Conservation (phyloP, 2,888 invertebrate genomes). For the Meta bourneti region DNA sequence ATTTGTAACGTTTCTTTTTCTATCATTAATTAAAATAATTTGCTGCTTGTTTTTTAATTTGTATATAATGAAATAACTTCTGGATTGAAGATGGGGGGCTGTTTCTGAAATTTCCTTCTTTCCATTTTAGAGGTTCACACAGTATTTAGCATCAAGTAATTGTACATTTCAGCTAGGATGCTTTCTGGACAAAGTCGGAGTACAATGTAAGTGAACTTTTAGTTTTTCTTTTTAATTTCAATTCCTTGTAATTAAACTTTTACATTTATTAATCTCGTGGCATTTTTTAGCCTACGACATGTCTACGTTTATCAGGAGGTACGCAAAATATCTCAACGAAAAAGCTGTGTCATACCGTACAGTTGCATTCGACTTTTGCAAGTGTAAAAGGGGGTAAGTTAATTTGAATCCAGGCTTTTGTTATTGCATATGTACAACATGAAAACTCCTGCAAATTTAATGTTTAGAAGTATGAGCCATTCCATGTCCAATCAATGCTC, state of each 20-base stretch:
- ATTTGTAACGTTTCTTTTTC: too few relatives aligned
- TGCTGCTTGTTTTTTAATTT: too few relatives aligned
- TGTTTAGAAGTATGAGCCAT: too few relatives aligned
- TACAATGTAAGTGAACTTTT: slow-evolving; percentile 89
- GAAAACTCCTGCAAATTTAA: too few relatives aligned
- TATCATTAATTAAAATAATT: too few relatives aligned
- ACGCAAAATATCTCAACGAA: slow-evolving; percentile 99
- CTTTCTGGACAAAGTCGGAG: slow-evolving; percentile 98
- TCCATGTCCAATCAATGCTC: too few relatives aligned
- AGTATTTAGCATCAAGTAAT: slow-evolving; percentile 99
- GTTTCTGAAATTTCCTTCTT: neutral
- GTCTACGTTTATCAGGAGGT: slow-evolving; percentile 99
- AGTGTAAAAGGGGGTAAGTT: slow-evolving; percentile 98
- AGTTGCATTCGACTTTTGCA: slow-evolving; percentile 99
- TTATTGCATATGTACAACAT: neutral
- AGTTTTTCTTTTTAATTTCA: neutral
- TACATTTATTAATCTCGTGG: neutral
- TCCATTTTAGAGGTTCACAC: slow-evolving; percentile 93
- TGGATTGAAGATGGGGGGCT: too few relatives aligned
- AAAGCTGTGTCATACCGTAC: slow-evolving; percentile 99
- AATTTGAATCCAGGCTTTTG: neutral
- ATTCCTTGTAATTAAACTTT: neutral
- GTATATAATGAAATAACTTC: too few relatives aligned
- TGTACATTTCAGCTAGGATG: slow-evolving; percentile 98
- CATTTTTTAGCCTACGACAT: slow-evolving; percentile 95